Evolutionary conservation across 2,797 vertebrate genomes (phyloP), one percentile per base, ranked within the genome.

Genomic region (Vireo griseus): DNA sequence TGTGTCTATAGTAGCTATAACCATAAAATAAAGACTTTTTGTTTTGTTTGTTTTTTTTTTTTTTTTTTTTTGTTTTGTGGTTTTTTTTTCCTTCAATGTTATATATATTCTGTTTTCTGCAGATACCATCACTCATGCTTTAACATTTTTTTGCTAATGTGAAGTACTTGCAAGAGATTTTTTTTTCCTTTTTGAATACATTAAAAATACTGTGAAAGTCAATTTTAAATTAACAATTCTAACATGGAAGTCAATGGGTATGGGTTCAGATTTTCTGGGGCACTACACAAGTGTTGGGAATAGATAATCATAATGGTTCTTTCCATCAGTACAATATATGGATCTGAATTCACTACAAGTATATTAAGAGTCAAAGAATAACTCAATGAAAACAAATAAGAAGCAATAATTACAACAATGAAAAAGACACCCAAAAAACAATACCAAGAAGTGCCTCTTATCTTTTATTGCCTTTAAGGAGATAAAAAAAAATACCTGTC

Each of bases 291-390:
- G 44, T 88, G 40, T 51, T 63, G 72, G 47, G 59, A 85, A 92
- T 73, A 94, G 74, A 88, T 73, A 88, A 92, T 69, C 42, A 20
- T 61, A 75, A 93, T n/a, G 3, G 2, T 87, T 67, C 22, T 88
- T 81, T 86, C 39, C 17, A 37, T 68, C 26, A 2, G 0, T 73
- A 40, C 12, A 59, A 14, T 72, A 20, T 40, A 81, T 18, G 31
- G 88, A 68, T 86, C 28, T 90, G 58, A 88, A 81, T 68, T 88
- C 50, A 51, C 4, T 8, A 1, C 51, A 50, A 88, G 22, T 10
- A 66, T 13, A 31, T 4, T 47, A 35, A 47, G 13, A 84, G 5
- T 2, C 11, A 84, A 71, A 65, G 25, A 25, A 61, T 50, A 72
- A 52, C 5, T 72, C 21, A 62, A 5, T 73, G 15, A 58, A 84